A percentile compares a stretch with the other conserved stretches of the same genome.
These are phyloP conservation scores for Subanguina moxae DNA, from an alignment of 1,140 invertebrate genomes.

Conservation along the genomic window DNA sequence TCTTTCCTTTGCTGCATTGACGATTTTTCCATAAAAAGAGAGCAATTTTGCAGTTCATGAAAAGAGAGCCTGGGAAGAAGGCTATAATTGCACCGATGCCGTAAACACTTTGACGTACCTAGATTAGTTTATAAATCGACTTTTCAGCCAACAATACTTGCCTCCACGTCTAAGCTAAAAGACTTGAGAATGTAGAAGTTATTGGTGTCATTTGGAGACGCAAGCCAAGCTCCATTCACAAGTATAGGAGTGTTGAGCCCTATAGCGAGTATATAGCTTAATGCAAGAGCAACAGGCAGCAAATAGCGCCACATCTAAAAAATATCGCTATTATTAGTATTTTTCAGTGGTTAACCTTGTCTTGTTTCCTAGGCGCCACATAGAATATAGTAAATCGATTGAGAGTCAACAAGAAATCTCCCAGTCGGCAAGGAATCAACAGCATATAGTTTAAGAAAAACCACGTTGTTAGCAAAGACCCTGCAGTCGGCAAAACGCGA, in stretches of 20 bases:
- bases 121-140: not conserved
- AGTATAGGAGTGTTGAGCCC: not conserved
- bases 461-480: not conserved
- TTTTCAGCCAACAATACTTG: not conserved
- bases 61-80: not conserved
- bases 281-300: not conserved
- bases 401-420: conserved; percentile 2
- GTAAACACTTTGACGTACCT: conserved; percentile 10
- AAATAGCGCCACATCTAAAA: conserved; percentile 8
- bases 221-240: not conserved
- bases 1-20: not conserved
- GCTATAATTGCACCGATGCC: not conserved
- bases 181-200: conserved; percentile 5
- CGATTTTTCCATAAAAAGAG: conserved; percentile 5
- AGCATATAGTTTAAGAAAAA: conserved; percentile 1
- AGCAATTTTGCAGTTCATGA: conserved; percentile 6
- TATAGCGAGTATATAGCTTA: not conserved
- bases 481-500: not conserved
- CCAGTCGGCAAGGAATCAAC: not conserved
- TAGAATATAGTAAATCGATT: not conserved
- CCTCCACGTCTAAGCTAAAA: not conserved
- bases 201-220: not conserved
- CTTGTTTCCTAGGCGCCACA: not conserved
- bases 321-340: not conserved
- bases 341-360: not conserved